Base-by-base conservation (phyloP, 2,888 invertebrate species). In the Dichetophora obliterata region DNA sequence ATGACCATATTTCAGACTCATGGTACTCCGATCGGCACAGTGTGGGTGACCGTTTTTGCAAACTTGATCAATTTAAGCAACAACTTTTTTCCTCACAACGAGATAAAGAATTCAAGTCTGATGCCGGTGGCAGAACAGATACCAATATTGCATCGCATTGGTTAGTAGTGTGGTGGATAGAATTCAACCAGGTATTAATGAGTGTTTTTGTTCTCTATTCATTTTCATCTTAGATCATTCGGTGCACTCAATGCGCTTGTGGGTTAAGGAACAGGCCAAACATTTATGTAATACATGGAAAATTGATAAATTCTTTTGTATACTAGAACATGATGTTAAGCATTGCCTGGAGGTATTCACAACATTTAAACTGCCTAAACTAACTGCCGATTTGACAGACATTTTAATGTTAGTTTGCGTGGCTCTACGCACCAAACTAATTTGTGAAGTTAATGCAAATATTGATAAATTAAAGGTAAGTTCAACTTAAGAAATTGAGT, bases 91-190 rank as follows among this genome's bases (percentile, higher is more conserved):
- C 82, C 84, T 63, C 83, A 94, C 83, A 94, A 94, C 85, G 92
- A 93, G 1, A 93, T 93, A 0, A 94, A 93, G 0, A 94, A 94
- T 1, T 89, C 95, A n/a, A 93, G 94, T 82, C 93, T 95, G 82
- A 87, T 95, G 77, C 95, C 95, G 0, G 91, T 95, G 37, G 94
- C 95, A 0, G 95, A 96, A 84, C 95, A 96, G 88, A 95, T 96
- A 86, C 94, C 95, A 2, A 93, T 95, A 57, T 82, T 89, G 1
- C 89, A 89, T 79, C 83, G 89, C 74, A 81, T 89, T 63, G 89
- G 89, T 88, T 79, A 78, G 78, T 80, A 22, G 3, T 24, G 48
- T 16, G 22, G 4, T 14, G 2, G 22, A 9, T 37, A 19, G 1
- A 16, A 31, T 19, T 68, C 0, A 19, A 22, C 2, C 3, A 43